A percentile compares a stretch with the other conserved stretches of the same genome.
These are phyloP conservation scores for Hafferia zeledoni DNA, from an alignment of 2,797 vertebrate genomes.

Conservation along the genomic window DNA sequence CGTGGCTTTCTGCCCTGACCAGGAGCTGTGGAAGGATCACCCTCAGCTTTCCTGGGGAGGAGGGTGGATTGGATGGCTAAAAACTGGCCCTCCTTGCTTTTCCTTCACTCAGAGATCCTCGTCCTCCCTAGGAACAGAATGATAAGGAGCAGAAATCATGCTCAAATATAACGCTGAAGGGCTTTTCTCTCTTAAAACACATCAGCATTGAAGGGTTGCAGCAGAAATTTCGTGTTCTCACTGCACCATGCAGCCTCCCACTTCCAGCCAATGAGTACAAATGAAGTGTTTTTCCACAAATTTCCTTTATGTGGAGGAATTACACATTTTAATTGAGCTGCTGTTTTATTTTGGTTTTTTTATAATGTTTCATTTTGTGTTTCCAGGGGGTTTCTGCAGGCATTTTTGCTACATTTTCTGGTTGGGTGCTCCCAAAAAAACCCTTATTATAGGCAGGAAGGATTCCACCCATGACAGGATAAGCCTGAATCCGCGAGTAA, in stretches of 20 bases:
- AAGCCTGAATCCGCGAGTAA: not conserved
- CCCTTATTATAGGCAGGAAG: not conserved
- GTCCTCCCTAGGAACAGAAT: not conserved
- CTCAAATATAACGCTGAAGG: not conserved
- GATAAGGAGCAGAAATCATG: not conserved
- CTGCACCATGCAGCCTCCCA: not conserved
- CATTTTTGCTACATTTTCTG: constrained; percentile 44
- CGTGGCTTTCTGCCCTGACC: constrained; percentile 31
- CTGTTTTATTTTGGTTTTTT: constrained; percentile 1
- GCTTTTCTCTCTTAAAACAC: not conserved
- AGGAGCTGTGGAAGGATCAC: not conserved
- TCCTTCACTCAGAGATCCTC: not conserved
- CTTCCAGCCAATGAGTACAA: constrained; percentile 19
- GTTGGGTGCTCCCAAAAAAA: constrained; percentile 30
- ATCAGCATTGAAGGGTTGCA: not conserved
- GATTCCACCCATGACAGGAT: constrained; percentile 13
- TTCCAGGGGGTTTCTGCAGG: constrained; percentile 9
- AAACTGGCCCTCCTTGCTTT: not conserved
- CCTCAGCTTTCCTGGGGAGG: not conserved
- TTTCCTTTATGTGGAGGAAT: constrained; percentile 16
- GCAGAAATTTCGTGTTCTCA: not conserved
- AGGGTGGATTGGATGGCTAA: not conserved
- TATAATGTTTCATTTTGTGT: constrained; percentile 22
- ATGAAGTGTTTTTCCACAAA: constrained; percentile 1
- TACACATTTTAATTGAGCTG: constrained; percentile 13